Conservation (phyloP, 2,113 vertebrate genomes). For the Oreocharis arfaki region DNA sequence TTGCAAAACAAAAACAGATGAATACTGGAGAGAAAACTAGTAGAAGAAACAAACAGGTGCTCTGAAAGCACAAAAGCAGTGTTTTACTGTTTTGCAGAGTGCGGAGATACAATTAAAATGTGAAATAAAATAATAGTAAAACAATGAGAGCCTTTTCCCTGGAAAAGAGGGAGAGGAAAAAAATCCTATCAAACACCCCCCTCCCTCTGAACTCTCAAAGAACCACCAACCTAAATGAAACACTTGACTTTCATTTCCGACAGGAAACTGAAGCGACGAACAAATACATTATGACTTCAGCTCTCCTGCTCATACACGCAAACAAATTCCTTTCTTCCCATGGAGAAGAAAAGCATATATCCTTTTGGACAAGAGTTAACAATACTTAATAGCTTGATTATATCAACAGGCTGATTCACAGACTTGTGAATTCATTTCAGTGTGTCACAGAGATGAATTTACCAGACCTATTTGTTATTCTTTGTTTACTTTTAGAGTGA, state of each 20-base stretch:
- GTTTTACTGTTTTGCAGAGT: background rate
- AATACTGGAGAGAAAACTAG: background rate
- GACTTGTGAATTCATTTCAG: constrained; percentile 45
- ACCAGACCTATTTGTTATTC: constrained; percentile 35
- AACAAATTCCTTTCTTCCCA: constrained; percentile 35
- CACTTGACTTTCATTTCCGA: constrained; percentile 41
- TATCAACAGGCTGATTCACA: constrained; percentile 44
- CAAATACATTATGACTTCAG: constrained; percentile 8
- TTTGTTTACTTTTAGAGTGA: constrained; percentile 49
- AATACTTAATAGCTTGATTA: constrained; percentile 40
- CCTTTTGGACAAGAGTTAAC: constrained; percentile 25
- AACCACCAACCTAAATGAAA: background rate
- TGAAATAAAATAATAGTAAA: background rate
- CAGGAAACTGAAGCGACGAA: constrained; percentile 23
- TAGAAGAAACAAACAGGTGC: background rate
- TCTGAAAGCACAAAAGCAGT: background rate
- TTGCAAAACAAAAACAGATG: background rate
- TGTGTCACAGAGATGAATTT: constrained; percentile 48
- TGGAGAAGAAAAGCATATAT: constrained; percentile 35
- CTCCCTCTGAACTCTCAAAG: constrained; percentile 9
- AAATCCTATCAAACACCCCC: accelerated
- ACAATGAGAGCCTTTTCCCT: background rate
- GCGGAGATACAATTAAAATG: background rate
- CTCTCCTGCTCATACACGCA: background rate
- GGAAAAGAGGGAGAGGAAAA: background rate